Base-by-base conservation (phyloP, 2,113 vertebrate genomes). In the Percopsis transmontana region DNA sequence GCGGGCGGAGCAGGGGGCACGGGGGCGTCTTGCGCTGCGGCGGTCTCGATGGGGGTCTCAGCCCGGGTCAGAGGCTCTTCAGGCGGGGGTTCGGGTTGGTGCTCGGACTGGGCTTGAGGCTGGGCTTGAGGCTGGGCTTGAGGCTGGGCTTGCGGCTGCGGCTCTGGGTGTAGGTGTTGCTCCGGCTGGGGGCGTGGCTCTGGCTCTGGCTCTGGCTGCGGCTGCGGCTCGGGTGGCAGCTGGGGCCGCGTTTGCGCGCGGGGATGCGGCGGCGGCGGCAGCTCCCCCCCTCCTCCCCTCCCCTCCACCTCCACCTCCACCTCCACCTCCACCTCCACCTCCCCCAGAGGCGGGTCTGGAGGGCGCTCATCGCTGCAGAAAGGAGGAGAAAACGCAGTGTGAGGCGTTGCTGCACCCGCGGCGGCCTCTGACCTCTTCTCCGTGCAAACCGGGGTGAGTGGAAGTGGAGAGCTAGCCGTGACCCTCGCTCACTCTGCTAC, bases 341-440 rank as follows among this genome's bases (percentile, higher is more conserved):
- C 79, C 78, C 87, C 88, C 70, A 81, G 50, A 84, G 87, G 78
- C 24, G 85, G 77, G 52, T 86, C 88, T 74, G 82, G 80, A 77
- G 87, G 81, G 87, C 87, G 85, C 84, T 93, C 91, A 86, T 93
- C 90, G 88, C 91, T 92, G 91, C 87, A 89, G 90, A 93, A 91
- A 92, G 90, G 90, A 92, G 90, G 90, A 93, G 91, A 93, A 93
- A 93, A 92, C 62, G 89, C 90, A 92, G 90, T 92, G 89, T 91
- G 88, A 92, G 88, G 91, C 83, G 84, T 87, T 88, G 87, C 88
- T 80, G 85, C 81, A 81, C 87, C 89, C 87, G 83, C 77, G 83
- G 76, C 83, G 87, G 87, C 69, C 85, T 86, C 85, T 91, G 89
- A 90, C 84, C 87, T 88, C 87, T 88, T 89, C 87, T 90, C 85